Evolutionary conservation across 2,888 invertebrate species (phyloP).

Genomic region (Adelphocoris suturalis): DNA sequence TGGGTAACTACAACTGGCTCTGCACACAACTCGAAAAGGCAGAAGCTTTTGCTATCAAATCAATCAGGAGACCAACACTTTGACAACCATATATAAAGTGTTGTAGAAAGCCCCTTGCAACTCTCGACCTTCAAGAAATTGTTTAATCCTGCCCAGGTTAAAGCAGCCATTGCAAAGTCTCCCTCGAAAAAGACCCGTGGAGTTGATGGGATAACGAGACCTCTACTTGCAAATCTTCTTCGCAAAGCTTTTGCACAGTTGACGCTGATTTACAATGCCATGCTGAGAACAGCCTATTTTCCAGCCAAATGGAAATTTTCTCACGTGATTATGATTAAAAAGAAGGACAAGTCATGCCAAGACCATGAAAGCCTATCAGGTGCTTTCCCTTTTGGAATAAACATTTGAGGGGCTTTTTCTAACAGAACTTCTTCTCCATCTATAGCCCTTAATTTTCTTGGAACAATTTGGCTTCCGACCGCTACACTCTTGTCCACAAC

Average conservation of each 20-base stretch:
- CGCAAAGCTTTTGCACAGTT: slow-evolving; percentile 39
- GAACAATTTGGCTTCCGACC: slow-evolving; percentile 59
- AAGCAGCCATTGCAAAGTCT: slow-evolving; percentile 27
- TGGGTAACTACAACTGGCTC: not conserved
- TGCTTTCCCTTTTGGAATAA: not conserved
- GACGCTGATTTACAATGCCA: slow-evolving; percentile 44
- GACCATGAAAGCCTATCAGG: slow-evolving; percentile 48
- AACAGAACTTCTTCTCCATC: slow-evolving; percentile 25
- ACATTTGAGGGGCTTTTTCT: slow-evolving; percentile 56
- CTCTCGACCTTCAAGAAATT: slow-evolving; percentile 35
- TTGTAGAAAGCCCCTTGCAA: slow-evolving; percentile 41
- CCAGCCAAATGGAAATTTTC: slow-evolving; percentile 43
- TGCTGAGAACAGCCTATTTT: slow-evolving; percentile 26
- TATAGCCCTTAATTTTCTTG: not conserved
- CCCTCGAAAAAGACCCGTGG: slow-evolving; percentile 36
- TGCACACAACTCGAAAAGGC: slow-evolving; percentile 41
- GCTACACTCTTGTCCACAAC: slow-evolving; percentile 60
- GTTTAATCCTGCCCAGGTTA: slow-evolving; percentile 54
- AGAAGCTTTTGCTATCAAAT: slow-evolving; percentile 54
- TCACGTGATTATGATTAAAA: slow-evolving; percentile 16
- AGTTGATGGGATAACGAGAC: slow-evolving; percentile 30
- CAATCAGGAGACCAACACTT: slow-evolving; percentile 27
- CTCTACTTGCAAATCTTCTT: slow-evolving; percentile 32
- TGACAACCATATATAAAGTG: too few relatives aligned
- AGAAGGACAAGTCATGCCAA: not conserved